Evolutionary conservation across 2,113 vertebrate species (phyloP), one percentile per base, ranked within the genome.

Genomic region (Salvelinus alpinus): DNA sequence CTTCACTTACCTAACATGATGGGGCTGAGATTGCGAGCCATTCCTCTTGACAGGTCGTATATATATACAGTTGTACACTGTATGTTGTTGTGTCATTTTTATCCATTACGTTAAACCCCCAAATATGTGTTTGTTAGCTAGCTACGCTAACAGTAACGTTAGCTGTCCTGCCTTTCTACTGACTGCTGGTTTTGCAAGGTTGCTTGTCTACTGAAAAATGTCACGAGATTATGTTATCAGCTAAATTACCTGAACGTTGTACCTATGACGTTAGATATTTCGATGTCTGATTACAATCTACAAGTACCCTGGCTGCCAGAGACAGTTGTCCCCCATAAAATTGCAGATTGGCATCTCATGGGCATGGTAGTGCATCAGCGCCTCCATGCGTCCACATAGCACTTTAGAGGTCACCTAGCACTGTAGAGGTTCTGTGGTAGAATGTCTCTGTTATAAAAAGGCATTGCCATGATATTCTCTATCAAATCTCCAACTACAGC

Each of bases 31-130:
- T 93, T 96, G 74, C 97, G 95, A 25, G 97, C 97, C 94, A 99
- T 94, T 86, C 97, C 97, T 87, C 95, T 95, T 72, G 97, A 99
- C 64, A 99, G 87, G 88, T 99, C 97, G 88, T 99, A 99, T 86
- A 99, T 95, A 99, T 95, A 83, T 97, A 99, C 38, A 99, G 94
- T 82, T 97, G 96, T 29, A 97, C 95, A 8, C 93, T 91, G 77
- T 96, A 92, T 69, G 85, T 84, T 31, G 89, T 84, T 38, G 89
- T 83, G 9, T 78, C 69, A 80, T 78, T 88, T 0, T 82, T 88
- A 2, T 94, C 92, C 93, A 94, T 94, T 38, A 48, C 38, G 68
- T 27, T 70, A 24, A 70, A 70, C 2, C 16, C 65, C 16, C 14
- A 8, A 62, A 62, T 62, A 8, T 62, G n/a, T 62, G 18, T 62